A percentile compares a stretch with the other conserved stretches of the same genome.
Conservation (phyloP, 2,797 vertebrate genomes). For the Graptemys geographica region DNA sequence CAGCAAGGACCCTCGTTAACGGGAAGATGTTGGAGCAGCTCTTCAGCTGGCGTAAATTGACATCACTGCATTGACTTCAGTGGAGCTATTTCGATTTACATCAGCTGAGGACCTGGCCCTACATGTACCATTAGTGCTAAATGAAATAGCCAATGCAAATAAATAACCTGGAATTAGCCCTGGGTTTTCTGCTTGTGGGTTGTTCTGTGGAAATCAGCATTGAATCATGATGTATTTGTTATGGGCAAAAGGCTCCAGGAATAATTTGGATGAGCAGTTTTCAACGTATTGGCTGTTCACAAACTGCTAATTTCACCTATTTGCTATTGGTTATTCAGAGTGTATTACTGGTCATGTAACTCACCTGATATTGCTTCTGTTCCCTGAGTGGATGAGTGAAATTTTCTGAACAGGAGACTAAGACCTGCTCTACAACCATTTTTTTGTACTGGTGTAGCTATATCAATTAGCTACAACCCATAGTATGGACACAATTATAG, state of each 20-base stretch:
- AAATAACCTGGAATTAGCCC: neutral
- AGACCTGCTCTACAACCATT: neutral
- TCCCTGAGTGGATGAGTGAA: neutral
- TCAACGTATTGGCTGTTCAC: neutral
- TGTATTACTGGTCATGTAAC: neutral
- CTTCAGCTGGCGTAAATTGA: neutral
- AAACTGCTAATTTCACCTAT: neutral
- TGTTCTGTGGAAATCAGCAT: neutral
- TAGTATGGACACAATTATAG: neutral
- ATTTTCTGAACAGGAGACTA: neutral
- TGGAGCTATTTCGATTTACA: neutral
- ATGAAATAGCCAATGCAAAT: neutral
- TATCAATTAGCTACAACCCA: neutral
- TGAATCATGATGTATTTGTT: neutral
- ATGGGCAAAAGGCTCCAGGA: neutral
- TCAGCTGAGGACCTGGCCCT: neutral
- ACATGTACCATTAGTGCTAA: neutral
- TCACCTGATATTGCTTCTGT: neutral
- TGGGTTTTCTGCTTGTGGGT: neutral
- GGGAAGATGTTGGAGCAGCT: neutral
- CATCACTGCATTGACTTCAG: neutral
- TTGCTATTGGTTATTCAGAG: neutral
- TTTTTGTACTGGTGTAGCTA: neutral
- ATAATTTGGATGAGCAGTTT: neutral
- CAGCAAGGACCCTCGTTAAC: neutral